These are phyloP conservation scores for Tetramorium alpestre DNA, from an alignment of 1,140 invertebrate species.

Conservation along the genomic window DNA sequence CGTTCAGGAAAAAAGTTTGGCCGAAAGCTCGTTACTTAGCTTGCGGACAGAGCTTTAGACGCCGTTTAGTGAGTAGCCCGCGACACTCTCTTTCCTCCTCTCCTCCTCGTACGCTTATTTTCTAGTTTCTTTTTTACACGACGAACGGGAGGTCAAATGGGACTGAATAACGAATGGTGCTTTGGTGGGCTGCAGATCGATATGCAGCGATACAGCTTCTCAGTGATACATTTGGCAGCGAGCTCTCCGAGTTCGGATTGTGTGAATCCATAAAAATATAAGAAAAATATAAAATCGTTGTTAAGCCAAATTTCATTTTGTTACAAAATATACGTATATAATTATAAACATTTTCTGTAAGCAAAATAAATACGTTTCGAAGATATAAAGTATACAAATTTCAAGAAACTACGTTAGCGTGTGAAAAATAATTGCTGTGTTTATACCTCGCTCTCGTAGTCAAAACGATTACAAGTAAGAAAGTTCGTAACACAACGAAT, in stretches of 20 bases:
- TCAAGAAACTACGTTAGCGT: not conserved
- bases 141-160: slow-evolving; percentile 58
- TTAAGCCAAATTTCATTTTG: slow-evolving; percentile 16
- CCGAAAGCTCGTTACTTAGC: slow-evolving; percentile 80
- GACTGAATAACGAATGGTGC: slow-evolving; percentile 57
- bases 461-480: slow-evolving; percentile 28
- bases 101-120: slow-evolving; percentile 39
- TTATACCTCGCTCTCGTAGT: not conserved
- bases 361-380: slow-evolving; percentile 17
- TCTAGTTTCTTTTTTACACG: slow-evolving; percentile 44
- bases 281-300: not conserved
- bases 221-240: slow-evolving; percentile 6
- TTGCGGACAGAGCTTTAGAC: slow-evolving; percentile 78
- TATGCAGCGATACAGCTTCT: not conserved
- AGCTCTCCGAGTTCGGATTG: not conserved
- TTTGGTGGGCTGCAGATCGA: slow-evolving; percentile 49
- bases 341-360: not conserved
- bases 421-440: slow-evolving; percentile 21
- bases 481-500: not conserved
- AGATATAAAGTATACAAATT: not conserved
- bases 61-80: slow-evolving; percentile 71
- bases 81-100: slow-evolving; percentile 60
- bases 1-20: slow-evolving; percentile 79
- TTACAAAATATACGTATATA: not conserved
- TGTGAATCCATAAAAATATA: slow-evolving; percentile 19